Evolutionary conservation across 2,797 vertebrate genomes (phyloP).

Genomic region (Otolemur crassicaudatus): DNA sequence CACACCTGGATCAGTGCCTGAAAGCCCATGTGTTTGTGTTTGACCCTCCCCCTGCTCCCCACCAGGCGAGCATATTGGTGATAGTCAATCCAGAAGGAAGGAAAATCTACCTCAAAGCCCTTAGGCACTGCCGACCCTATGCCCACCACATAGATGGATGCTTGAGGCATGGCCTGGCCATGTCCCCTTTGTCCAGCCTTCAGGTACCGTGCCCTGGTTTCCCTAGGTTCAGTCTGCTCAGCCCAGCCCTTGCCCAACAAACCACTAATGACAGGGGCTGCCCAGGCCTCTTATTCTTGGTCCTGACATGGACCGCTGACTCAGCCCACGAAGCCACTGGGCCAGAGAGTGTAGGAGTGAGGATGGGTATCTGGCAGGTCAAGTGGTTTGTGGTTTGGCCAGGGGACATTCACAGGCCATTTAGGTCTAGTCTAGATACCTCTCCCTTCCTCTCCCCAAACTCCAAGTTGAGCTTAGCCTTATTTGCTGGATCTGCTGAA

Average conservation of each 20-base stretch:
- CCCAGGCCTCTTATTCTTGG: conserved; percentile 15
- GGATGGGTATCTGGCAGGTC: not conserved
- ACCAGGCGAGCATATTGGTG: not conserved
- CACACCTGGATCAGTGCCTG: not conserved
- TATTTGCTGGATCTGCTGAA: not conserved
- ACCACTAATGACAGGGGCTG: conserved; percentile 65
- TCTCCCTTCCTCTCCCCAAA: not conserved
- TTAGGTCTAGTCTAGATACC: not conserved
- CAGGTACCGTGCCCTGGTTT: not conserved
- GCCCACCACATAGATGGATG: not conserved
- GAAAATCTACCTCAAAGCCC: not conserved
- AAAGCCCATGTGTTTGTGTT: not conserved
- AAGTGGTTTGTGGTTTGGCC: not conserved
- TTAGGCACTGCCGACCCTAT: not conserved
- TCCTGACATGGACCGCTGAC: not conserved
- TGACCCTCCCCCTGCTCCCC: not conserved
- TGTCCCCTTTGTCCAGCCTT: not conserved
- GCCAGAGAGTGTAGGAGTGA: not conserved
- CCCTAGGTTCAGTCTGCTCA: not conserved
- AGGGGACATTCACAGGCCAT: not conserved
- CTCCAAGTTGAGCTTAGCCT: not conserved
- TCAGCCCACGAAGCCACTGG: not conserved
- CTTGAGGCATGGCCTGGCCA: not conserved
- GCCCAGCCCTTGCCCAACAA: not conserved
- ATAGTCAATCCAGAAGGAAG: too few species aligned